Percentiles rank a stretch among this genome's conserved stretches.
phyloP scores from a whole-genome alignment of 2,888 invertebrate genomes.

The Ferdinandea cuprea region DNA sequence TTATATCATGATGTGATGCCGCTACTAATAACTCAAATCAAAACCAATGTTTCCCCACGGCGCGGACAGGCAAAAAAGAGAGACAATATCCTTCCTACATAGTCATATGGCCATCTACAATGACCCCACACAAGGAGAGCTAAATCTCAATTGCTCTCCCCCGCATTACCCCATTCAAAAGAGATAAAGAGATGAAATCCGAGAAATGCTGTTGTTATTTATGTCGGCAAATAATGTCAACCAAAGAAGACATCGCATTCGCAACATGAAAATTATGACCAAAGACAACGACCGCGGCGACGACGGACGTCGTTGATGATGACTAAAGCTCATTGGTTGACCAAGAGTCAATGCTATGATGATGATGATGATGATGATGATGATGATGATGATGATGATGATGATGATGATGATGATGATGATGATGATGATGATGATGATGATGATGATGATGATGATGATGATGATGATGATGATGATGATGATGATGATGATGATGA shows the following conservation, averaged over 20 bases:
- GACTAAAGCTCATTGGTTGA: slow-evolving; percentile 22
- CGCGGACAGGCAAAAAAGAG: slow-evolving; percentile 59
- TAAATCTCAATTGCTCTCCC: slow-evolving; percentile 51
- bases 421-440: slow-evolving; percentile 62
- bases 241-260: slow-evolving; percentile 74
- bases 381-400: slow-evolving; percentile 16
- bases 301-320: slow-evolving; percentile 21
- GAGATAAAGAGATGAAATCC: slow-evolving; percentile 57
- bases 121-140: slow-evolving; percentile 69
- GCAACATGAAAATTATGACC: slow-evolving; percentile 74
- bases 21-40: slow-evolving; percentile 75
- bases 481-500: too few relatives aligned
- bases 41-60: slow-evolving; percentile 74
- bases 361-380: slow-evolving; percentile 38
- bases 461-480: too few relatives aligned
- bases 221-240: slow-evolving; percentile 75
- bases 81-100: slow-evolving; percentile 52
- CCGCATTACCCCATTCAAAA: slow-evolving; percentile 36
- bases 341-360: too few relatives aligned
- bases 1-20: slow-evolving; percentile 73
- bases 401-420: neutral
- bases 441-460: too few relatives aligned
- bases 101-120: slow-evolving; percentile 36
- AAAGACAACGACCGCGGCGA: slow-evolving; percentile 61
- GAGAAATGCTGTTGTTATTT: slow-evolving; percentile 70